Percentiles rank a stretch among this genome's conserved stretches.
Conservation (phyloP, 2,888 invertebrate species). For the Sympetrum striolatum region DNA sequence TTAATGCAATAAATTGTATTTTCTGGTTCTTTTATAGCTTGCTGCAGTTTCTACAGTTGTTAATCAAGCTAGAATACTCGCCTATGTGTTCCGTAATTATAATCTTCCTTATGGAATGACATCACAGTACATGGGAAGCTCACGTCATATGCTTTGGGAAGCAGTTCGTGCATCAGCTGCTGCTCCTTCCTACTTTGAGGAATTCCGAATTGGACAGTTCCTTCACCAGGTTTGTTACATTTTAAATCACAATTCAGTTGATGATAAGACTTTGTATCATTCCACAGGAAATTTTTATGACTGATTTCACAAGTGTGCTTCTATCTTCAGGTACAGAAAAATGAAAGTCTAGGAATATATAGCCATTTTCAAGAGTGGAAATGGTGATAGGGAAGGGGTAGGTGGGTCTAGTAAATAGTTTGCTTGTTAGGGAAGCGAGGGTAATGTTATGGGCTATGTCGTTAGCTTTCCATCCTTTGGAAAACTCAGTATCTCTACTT, state of each 20-base stretch:
- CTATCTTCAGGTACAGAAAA: too few species aligned
- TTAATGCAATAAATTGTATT: neutral
- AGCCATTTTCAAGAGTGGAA: too few species aligned
- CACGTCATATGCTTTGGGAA: constrained; percentile 78
- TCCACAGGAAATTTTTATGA: too few species aligned
- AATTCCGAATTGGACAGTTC: constrained; percentile 73
- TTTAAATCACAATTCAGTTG: neutral
- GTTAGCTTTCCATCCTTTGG: too few species aligned
- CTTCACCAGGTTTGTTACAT: constrained; percentile 68
- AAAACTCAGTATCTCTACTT: too few species aligned
- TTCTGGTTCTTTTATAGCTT: constrained; percentile 62
- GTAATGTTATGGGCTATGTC: too few species aligned
- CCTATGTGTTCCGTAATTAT: constrained; percentile 88
- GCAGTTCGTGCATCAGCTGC: constrained; percentile 88
- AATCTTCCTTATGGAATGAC: constrained; percentile 72
- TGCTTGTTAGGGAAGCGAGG: too few species aligned
- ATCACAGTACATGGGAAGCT: constrained; percentile 75
- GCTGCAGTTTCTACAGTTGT: constrained; percentile 81
- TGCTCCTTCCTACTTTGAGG: constrained; percentile 90
- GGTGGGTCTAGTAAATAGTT: too few species aligned
- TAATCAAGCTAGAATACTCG: constrained; percentile 73
- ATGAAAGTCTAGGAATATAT: too few species aligned
- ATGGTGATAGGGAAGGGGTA: too few species aligned
- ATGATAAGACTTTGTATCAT: too few species aligned
- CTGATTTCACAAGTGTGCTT: too few species aligned